Base-by-base conservation (phyloP, 2,888 invertebrate species). In the Bursaphelenchus okinawaensis region DNA sequence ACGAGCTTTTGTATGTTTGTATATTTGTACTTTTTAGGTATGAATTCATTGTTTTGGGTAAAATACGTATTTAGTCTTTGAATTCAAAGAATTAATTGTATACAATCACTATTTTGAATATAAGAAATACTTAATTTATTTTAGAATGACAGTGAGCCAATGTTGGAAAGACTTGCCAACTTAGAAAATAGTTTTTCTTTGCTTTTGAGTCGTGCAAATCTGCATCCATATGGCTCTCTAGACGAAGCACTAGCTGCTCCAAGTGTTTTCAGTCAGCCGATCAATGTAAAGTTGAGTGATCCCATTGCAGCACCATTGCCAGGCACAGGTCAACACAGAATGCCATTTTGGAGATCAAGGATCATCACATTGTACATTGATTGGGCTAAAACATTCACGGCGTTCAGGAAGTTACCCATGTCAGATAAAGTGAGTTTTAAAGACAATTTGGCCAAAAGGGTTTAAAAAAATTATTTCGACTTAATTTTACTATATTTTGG, bases 371-470 rank as follows among this genome's bases (percentile, higher is more conserved):
- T 81, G 7, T 81, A 80, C 65, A 77, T 81, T 28, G 81, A 81
- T 56, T 81, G 81, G 81, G 79, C 78, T 7, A 81, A 81, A 67
- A 81, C 80, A 0, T 81, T 81, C 54, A 60, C 73, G 27, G 67
- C 74, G 12, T 81, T 81, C 58, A 60, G 78, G 29, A 78, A 77
- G 63, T 68, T 81, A 8, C 81, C 81, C 4, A 74, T 80, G 50
- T 70, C 81, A 4, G 81, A 81, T 55, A 77, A 81, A 68, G 81
- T 77, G 52, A 20, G 52, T 16, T n/a, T 40, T 40, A 4, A 3
- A 31, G 20, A 22, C 0, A 57, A 12, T 23, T 60, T 60, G 29
- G 19, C 24, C 50, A 40, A 40, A 40, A 16, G 50, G 16, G 50
- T 40, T 40, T 40, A 16, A n/a, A n/a, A n/a, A n/a, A n/a, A n/a